phyloP scores from a whole-genome alignment of 1,140 invertebrate genomes.

The Sesamia nonagrioides region DNA sequence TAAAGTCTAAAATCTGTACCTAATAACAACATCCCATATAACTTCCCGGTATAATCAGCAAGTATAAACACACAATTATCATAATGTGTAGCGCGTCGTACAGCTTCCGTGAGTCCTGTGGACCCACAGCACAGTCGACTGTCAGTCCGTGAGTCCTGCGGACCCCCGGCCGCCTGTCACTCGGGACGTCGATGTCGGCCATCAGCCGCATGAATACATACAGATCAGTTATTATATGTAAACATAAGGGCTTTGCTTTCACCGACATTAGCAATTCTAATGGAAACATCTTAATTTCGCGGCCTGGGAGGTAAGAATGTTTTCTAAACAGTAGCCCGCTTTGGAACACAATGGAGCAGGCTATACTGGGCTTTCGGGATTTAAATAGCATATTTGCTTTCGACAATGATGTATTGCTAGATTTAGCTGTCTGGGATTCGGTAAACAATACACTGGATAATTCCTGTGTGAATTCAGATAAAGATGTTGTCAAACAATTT shows the following conservation, averaged over 20 bases:
- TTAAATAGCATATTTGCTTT: background rate
- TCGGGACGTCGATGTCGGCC: background rate
- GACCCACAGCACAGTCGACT: conserved; percentile 1
- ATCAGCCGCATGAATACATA: conserved; percentile 36
- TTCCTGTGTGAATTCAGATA: too few relatives aligned
- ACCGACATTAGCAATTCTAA: conserved; percentile 34
- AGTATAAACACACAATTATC: conserved; percentile 4
- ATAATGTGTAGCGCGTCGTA: background rate
- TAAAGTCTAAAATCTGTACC: background rate
- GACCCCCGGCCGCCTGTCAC: conserved; percentile 21
- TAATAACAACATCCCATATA: background rate
- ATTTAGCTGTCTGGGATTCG: background rate
- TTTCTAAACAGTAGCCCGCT: conserved; percentile 1
- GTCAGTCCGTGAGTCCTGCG: background rate
- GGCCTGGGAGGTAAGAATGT: conserved; percentile 22
- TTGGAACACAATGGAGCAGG: conserved; percentile 20
- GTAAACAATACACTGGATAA: background rate
- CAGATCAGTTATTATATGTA: conserved; percentile 42
- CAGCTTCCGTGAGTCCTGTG: too few relatives aligned
- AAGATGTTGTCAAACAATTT: too few relatives aligned
- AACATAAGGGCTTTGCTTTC: conserved; percentile 28
- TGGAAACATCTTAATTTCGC: conserved; percentile 37
- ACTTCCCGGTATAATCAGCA: background rate
- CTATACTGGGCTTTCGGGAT: background rate
- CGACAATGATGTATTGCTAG: background rate